Evolutionary conservation across 2,888 invertebrate species (phyloP).

Genomic region (Argynnis bischoffii): DNA sequence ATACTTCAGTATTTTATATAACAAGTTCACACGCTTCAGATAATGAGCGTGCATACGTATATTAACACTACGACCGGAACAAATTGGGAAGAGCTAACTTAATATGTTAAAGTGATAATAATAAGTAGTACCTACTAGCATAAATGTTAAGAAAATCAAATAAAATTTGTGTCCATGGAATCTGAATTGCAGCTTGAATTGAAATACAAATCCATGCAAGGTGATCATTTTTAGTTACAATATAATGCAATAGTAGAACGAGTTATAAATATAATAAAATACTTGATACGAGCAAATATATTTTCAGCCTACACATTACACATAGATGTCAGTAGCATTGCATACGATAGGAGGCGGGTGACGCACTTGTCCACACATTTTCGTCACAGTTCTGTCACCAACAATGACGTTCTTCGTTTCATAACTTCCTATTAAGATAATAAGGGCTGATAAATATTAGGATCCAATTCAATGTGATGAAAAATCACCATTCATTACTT

Average conservation of each 20-base stretch:
- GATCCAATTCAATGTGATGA: conserved; percentile 46
- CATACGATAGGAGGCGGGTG: conserved; percentile 50
- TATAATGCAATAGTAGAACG: neutral
- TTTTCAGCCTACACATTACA: conserved; percentile 28
- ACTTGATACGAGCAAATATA: conserved; percentile 6
- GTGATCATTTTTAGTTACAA: neutral
- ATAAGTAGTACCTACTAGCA: no score
- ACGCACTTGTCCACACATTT: conserved; percentile 58
- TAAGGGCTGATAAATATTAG: conserved; percentile 55
- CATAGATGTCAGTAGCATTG: conserved; percentile 38
- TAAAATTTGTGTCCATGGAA: no score
- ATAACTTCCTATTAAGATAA: conserved; percentile 68
- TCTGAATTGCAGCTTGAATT: no score
- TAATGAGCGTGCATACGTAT: conserved; percentile 32
- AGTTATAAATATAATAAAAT: neutral
- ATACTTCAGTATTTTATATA: conserved; percentile 25
- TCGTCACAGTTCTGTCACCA: conserved; percentile 49
- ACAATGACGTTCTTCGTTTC: conserved; percentile 62
- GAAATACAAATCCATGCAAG: no score
- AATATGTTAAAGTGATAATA: no score
- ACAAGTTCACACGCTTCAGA: conserved; percentile 27
- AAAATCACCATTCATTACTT: conserved; percentile 57
- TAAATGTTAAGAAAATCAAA: no score
- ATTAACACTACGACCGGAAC: conserved; percentile 24
- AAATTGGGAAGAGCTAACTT: neutral